Evolutionary conservation across 2,888 invertebrate species (phyloP).

Genomic region (Margaritifera margaritifera): DNA sequence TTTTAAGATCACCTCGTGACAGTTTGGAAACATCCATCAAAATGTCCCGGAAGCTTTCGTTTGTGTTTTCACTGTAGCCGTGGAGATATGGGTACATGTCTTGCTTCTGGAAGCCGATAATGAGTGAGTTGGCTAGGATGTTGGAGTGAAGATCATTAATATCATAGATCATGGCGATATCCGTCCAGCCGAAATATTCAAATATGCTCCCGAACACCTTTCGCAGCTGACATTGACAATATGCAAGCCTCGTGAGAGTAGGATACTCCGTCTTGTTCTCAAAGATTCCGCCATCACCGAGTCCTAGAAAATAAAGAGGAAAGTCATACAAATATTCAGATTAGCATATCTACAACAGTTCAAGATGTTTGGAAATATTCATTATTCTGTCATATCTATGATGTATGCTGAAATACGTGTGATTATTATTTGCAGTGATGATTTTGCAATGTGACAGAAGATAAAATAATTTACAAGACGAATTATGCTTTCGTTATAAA

Average conservation of each 20-base stretch:
- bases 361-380: no score
- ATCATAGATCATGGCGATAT: slow-evolving; percentile 55
- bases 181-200: slow-evolving; percentile 46
- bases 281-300: slow-evolving; percentile 51
- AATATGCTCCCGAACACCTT: slow-evolving; percentile 55
- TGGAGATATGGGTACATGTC: slow-evolving; percentile 39
- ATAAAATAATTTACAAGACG: background rate
- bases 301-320: slow-evolving; percentile 23
- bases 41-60: slow-evolving; percentile 16
- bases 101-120: slow-evolving; percentile 36
- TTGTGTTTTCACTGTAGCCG: slow-evolving; percentile 39
- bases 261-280: slow-evolving; percentile 56
- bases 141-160: slow-evolving; percentile 40
- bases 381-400: no score
- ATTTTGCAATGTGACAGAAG: background rate
- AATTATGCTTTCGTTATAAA: no score
- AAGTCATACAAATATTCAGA: no score
- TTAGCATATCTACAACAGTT: no score
- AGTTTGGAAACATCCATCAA: slow-evolving; percentile 31
- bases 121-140: slow-evolving; percentile 46
- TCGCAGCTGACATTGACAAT: slow-evolving; percentile 61
- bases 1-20: slow-evolving; percentile 40
- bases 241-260: slow-evolving; percentile 58
- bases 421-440: background rate
- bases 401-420: background rate